Evolutionary conservation across 35 echinoderm and acorn worm species (phyloP).

Genomic region (Hemicentrotus pulcherrimus): DNA sequence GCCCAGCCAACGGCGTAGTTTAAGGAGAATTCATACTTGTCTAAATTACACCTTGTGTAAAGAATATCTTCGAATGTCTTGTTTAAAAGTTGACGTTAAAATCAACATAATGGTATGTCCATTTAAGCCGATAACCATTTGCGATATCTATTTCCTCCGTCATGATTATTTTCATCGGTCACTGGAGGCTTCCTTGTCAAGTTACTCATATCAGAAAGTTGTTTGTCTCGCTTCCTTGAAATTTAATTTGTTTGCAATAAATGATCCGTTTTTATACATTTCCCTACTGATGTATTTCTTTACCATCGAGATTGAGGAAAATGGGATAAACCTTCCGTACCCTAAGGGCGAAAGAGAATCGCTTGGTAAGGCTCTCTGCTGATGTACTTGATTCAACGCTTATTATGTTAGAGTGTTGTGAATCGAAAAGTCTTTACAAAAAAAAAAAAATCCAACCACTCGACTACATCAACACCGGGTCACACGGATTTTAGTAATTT

Average conservation of each 20-base stretch:
- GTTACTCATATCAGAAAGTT: background rate
- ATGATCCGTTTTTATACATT: background rate
- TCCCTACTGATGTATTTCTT: background rate
- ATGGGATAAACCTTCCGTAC: background rate
- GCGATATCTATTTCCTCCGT: background rate
- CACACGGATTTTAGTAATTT: no score
- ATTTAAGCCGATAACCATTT: background rate
- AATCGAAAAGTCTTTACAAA: background rate
- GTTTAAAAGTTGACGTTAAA: background rate
- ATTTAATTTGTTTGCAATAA: background rate
- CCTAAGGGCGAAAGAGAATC: background rate
- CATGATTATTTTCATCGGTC: background rate
- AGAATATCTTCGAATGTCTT: background rate
- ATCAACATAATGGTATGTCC: background rate
- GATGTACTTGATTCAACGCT: background rate
- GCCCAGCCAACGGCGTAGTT: no score
- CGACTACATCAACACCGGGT: no score
- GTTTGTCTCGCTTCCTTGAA: background rate
- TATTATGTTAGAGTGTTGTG: background rate
- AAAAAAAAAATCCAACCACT: no score
- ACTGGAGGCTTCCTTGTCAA: background rate
- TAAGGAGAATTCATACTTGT: no score
- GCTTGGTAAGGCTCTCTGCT: background rate
- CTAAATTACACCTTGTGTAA: no score
- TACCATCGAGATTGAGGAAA: background rate